Percentiles rank a stretch among this genome's conserved stretches.
These are phyloP conservation scores for Oryzias curvinotus DNA, from an alignment of 2,113 vertebrate species.

Conservation along the genomic window DNA sequence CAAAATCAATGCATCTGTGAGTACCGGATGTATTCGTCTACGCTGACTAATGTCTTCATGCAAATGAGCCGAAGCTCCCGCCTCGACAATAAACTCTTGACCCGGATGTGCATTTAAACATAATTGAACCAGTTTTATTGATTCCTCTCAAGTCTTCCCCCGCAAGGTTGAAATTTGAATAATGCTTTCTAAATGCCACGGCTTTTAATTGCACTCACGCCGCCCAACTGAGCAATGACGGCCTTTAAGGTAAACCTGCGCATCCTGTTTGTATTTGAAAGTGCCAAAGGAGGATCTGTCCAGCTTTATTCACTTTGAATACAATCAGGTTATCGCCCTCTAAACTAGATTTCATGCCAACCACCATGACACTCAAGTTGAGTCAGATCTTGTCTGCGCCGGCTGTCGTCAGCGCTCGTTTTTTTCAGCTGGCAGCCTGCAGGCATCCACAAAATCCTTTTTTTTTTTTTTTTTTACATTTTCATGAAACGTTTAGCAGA, in stretches of 20 bases:
- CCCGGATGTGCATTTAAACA: slow-evolving; percentile 1
- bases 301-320: not conserved
- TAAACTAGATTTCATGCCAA: not conserved
- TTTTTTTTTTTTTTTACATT: not conserved
- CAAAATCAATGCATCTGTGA: not conserved
- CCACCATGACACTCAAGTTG: not conserved
- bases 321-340: not conserved
- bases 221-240: not conserved
- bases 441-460: not conserved
- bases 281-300: not conserved
- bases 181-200: slow-evolving; percentile 11
- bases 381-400: not conserved
- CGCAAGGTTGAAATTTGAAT: slow-evolving; percentile 5
- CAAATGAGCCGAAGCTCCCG: slow-evolving; percentile 9
- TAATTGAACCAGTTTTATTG: not conserved
- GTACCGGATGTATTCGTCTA: slow-evolving; percentile 5
- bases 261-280: slow-evolving; percentile 9
- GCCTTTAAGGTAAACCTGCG: not conserved
- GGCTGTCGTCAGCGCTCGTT: slow-evolving; percentile 4
- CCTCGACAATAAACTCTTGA: not conserved
- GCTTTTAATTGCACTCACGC: not conserved
- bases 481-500: not conserved
- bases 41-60: slow-evolving; percentile 10
- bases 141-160: not conserved
- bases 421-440: not conserved